These are phyloP conservation scores for Desmodus rotundus DNA, from an alignment of 2,113 vertebrate genomes.

Conservation along the genomic window DNA sequence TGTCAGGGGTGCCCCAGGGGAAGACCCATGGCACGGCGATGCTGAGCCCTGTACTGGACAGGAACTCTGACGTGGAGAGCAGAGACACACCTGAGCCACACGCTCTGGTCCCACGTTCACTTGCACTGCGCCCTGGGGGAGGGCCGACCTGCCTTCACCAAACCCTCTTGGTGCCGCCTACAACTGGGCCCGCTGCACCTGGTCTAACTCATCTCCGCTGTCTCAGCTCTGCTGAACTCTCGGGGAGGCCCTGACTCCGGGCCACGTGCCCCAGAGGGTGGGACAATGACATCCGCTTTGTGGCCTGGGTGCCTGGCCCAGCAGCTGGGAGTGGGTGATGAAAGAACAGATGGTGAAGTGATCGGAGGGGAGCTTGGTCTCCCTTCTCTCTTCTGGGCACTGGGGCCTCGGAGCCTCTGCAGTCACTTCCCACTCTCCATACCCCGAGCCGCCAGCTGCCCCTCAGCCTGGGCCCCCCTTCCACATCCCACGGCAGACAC, in stretches of 20 bases:
- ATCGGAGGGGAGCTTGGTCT: neutral
- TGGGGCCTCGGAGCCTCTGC: neutral
- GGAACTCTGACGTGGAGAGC: neutral
- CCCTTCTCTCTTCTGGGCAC: neutral
- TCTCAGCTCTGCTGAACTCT: neutral
- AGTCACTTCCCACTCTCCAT: neutral
- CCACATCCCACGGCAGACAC: neutral
- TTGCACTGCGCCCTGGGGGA: neutral
- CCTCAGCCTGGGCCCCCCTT: neutral
- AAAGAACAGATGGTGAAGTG: neutral
- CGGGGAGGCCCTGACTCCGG: neutral
- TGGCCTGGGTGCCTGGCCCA: neutral
- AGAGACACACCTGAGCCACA: neutral
- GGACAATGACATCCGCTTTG: neutral
- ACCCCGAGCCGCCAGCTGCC: neutral
- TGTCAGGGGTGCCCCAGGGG: neutral
- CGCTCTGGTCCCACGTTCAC: neutral
- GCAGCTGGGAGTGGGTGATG: neutral
- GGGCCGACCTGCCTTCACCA: neutral
- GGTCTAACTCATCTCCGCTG: neutral
- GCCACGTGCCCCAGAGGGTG: neutral
- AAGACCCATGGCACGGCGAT: neutral
- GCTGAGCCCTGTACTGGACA: neutral
- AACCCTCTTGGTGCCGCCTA: neutral
- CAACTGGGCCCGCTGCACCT: neutral